Base-by-base conservation (phyloP, 2,888 invertebrate species). In the Gandaritis pyraliata region DNA sequence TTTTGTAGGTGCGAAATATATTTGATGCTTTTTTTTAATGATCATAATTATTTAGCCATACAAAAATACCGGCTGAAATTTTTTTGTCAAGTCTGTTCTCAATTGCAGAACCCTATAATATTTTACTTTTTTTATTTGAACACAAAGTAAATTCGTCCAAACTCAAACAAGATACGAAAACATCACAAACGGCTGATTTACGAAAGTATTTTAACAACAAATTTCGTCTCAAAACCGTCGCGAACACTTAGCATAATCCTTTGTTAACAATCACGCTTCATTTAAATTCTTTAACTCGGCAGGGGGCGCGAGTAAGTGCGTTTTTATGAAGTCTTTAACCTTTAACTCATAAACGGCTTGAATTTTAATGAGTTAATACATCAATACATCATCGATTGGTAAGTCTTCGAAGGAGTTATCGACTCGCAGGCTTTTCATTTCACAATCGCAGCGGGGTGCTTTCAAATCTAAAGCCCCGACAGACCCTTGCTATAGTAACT, bases 341-440 rank as follows among this genome's bases (percentile, higher is more conserved):
- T 88, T 87, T 86, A 80, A 80, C 85, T 81, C 75, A 75, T 79
- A 82, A 83, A 85, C 84, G 81, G 85, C 86, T 86, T 85, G 84
- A 82, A 88, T 88, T 88, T 84, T 83, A 89, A 90, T 89, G 83
- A 89, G 87, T 87, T 86, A 88, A 90, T 88, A 86, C 82, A 80
- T 87, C 88, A 82, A 89, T 91, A 83, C 82, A 89, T 90, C 87
- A 86, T 87, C 80, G 76, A 74, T 73, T 85, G 74, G 72, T 67
- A 75, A 50, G 55, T 12, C 74, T 79, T 84, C 36, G 59, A 80
- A 85, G 77, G 81, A 83, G 82, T 82, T 87, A 88, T 85, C 78
- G 82, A 76, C 82, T 82, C 76, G 82, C 81, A 72, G 78, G 82
- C 84, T 83, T 43, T 85, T 86, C 80, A 82, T 85, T 85, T 82